These are phyloP conservation scores for Craseonycteris thonglongyai DNA, from an alignment of 2,113 vertebrate species.

Conservation along the genomic window DNA sequence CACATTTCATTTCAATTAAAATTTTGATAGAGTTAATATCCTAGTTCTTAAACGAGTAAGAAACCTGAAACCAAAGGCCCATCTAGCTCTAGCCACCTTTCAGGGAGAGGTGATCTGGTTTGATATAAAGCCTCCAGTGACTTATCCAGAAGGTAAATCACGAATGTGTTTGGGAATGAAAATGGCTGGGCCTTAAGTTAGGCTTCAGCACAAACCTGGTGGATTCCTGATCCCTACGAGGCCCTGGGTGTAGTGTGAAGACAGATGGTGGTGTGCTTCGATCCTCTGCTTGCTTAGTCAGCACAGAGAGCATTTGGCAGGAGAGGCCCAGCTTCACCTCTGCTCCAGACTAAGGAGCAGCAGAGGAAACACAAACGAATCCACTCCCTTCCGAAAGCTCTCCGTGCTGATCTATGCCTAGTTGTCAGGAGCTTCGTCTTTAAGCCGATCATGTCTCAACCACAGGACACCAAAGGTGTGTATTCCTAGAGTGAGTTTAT, in stretches of 20 bases:
- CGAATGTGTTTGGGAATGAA: not conserved
- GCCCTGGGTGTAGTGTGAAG: not conserved
- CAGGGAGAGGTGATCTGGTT: not conserved
- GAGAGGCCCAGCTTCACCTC: not conserved
- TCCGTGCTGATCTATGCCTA: rapidly evolving
- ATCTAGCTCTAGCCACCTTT: rapidly evolving
- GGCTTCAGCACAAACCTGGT: not conserved
- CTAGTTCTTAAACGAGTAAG: not conserved
- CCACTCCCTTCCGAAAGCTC: not conserved
- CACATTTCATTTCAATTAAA: not conserved
- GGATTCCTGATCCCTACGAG: not conserved
- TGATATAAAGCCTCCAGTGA: not conserved
- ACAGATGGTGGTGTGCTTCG: rapidly evolving
- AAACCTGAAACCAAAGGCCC: not conserved
- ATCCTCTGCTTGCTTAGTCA: not conserved
- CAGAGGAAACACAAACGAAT: not conserved
- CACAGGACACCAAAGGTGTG: not conserved
- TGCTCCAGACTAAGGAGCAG: not conserved
- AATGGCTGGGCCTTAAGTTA: not conserved
- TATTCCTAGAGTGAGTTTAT: not conserved
- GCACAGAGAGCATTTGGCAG: not conserved
- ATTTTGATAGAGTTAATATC: not conserved
- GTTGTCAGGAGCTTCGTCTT: not conserved
- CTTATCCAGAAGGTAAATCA: not conserved
- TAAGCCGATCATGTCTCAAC: not conserved